These are phyloP conservation scores for Chinchilla lanigera DNA, from an alignment of 2,113 vertebrate species.

Conservation along the genomic window DNA sequence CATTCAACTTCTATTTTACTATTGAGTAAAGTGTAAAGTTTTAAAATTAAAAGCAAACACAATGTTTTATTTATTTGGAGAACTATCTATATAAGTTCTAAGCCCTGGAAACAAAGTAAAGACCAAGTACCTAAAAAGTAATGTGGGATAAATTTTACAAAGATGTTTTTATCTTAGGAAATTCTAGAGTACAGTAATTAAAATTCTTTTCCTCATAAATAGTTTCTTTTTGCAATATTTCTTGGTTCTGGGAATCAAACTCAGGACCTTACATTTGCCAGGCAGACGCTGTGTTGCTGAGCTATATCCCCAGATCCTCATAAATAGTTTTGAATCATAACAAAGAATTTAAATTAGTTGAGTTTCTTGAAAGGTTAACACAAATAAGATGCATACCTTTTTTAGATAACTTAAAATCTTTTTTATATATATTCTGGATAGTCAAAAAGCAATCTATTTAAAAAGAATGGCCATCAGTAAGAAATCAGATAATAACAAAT, in stretches of 20 bases:
- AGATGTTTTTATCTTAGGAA: neutral
- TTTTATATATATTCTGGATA: neutral
- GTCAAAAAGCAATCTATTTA: neutral
- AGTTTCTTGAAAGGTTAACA: neutral
- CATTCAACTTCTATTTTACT: neutral
- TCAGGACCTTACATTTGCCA: too few relatives aligned
- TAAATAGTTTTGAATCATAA: constrained; percentile 18
- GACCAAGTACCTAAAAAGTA: neutral
- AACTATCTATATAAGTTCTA: neutral
- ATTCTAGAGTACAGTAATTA: neutral
- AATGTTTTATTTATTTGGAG: neutral
- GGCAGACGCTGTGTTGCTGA: too few relatives aligned
- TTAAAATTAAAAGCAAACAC: neutral
- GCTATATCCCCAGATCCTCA: too few relatives aligned
- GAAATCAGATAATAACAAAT: neutral
- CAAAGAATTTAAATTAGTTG: neutral
- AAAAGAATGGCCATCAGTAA: neutral
- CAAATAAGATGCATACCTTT: neutral
- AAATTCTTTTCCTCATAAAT: neutral
- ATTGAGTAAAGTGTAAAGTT: neutral
- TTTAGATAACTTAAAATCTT: neutral
- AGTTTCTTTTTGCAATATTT: too few relatives aligned
- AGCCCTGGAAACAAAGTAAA: neutral
- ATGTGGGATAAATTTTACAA: neutral
- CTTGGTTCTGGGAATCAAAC: too few relatives aligned